A percentile compares a stretch with the other conserved stretches of the same genome.
Evolutionary conservation across 2,888 invertebrate genomes (phyloP).

Genomic region (Bimastos eiseni): DNA sequence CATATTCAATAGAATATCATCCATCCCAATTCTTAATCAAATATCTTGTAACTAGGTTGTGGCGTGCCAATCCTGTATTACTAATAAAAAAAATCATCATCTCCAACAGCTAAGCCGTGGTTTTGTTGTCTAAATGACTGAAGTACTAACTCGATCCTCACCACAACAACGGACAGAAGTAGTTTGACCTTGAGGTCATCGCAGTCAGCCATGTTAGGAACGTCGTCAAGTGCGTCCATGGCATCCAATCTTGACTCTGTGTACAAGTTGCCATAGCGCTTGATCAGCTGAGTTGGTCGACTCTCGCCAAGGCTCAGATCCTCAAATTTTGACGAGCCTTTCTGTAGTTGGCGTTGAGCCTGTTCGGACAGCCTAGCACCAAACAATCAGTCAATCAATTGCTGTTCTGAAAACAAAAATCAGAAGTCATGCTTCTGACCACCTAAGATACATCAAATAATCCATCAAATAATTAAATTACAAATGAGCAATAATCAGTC

Average conservation of each 20-base stretch:
- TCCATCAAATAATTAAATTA: no score
- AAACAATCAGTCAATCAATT: constrained; percentile 14
- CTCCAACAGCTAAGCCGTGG: not conserved
- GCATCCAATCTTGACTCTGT: constrained; percentile 81
- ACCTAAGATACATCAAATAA: no score
- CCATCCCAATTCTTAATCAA: no score
- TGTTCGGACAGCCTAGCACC: constrained; percentile 55
- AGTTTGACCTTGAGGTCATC: constrained; percentile 91
- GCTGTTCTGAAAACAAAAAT: not conserved
- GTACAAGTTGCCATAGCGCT: constrained; percentile 79
- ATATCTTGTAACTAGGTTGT: no score
- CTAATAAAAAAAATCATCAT: no score
- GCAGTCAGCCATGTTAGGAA: constrained; percentile 80
- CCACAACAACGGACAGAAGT: constrained; percentile 91
- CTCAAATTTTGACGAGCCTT: constrained; percentile 56
- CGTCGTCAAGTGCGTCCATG: constrained; percentile 79
- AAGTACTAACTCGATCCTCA: constrained; percentile 65
- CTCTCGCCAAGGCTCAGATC: constrained; percentile 57
- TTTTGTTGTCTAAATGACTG: not conserved
- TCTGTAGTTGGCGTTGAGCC: constrained; percentile 51
- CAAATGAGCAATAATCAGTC: no score
- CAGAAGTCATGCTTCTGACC: no score
- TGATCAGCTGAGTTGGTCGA: constrained; percentile 67
- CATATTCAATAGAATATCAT: no score
- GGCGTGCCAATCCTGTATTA: no score